Evolutionary conservation across 2,888 invertebrate genomes (phyloP).

Genomic region (Drosophila aldrichi): DNA sequence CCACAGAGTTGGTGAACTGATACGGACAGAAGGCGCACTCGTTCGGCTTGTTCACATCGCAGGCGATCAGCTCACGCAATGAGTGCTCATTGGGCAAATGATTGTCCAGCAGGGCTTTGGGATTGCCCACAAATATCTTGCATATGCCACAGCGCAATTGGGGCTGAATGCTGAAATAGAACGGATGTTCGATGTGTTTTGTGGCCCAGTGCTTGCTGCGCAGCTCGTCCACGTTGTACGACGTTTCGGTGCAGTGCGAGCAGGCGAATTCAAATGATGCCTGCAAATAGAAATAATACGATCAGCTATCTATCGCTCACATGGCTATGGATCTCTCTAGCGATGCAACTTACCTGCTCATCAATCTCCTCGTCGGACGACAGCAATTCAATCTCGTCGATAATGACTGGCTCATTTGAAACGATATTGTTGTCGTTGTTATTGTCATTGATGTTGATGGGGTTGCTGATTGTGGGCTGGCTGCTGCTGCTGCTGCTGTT

Average conservation of each 20-base stretch:
- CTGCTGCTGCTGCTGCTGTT: neutral
- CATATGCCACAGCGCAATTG: slow-evolving; percentile 76
- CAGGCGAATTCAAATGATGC: slow-evolving; percentile 62
- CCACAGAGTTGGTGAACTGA: slow-evolving; percentile 29
- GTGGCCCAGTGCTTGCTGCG: slow-evolving; percentile 65
- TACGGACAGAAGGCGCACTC: slow-evolving; percentile 76
- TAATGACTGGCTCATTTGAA: too few relatives aligned
- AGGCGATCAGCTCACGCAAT: slow-evolving; percentile 82
- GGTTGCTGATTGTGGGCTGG: neutral
- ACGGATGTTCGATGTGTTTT: slow-evolving; percentile 65
- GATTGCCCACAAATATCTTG: slow-evolving; percentile 55
- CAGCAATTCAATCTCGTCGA: slow-evolving; percentile 35
- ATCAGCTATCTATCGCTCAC: neutral
- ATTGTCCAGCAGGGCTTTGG: slow-evolving; percentile 52
- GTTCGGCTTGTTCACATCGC: slow-evolving; percentile 56
- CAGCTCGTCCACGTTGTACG: slow-evolving; percentile 52
- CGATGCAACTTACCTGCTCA: slow-evolving; percentile 2
- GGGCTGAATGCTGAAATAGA: slow-evolving; percentile 73
- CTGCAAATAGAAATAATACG: slow-evolving; percentile 11
- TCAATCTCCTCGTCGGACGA: slow-evolving; percentile 52
- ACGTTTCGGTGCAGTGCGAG: slow-evolving; percentile 67
- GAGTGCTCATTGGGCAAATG: slow-evolving; percentile 66
- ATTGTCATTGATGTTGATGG: neutral
- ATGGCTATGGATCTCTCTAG: neutral
- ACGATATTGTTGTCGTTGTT: neutral